Evolutionary conservation across 1,140 invertebrate genomes (phyloP).

Genomic region (Ceratina australensis): DNA sequence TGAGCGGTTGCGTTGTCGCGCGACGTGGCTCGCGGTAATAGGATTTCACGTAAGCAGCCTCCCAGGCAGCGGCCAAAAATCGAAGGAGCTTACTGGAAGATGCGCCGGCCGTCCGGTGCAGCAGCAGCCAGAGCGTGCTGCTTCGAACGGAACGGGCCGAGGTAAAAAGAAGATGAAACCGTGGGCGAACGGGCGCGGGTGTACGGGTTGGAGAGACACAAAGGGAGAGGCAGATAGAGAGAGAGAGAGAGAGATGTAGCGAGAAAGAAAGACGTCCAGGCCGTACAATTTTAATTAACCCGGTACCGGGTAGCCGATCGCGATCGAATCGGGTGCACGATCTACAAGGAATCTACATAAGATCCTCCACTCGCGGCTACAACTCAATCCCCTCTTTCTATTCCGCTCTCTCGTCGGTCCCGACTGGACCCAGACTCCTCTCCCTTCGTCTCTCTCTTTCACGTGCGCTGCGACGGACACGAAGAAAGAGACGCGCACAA

Average conservation of each 20-base stretch:
- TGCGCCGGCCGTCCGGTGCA: slow-evolving; percentile 42
- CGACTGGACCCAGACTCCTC: slow-evolving; percentile 33
- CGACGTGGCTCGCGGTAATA: slow-evolving; percentile 64
- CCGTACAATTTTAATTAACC: slow-evolving; percentile 80
- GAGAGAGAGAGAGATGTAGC: slow-evolving; percentile 2
- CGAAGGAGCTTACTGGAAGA: slow-evolving; percentile 69
- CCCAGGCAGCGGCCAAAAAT: slow-evolving; percentile 72
- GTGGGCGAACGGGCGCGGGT: slow-evolving; percentile 1
- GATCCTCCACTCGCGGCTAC: slow-evolving; percentile 80
- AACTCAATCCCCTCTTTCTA: slow-evolving; percentile 79
- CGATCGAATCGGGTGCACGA: slow-evolving; percentile 81
- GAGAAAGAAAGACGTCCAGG: slow-evolving; percentile 58
- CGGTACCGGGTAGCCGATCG: slow-evolving; percentile 78
- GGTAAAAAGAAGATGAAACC: slow-evolving; percentile 19
- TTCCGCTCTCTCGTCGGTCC: slow-evolving; percentile 62
- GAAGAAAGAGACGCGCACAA: slow-evolving; percentile 33
- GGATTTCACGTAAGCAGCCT: slow-evolving; percentile 72
- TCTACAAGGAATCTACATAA: slow-evolving; percentile 81
- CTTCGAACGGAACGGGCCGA: not conserved
- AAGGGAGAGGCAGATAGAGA: slow-evolving; percentile 7
- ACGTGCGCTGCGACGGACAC: slow-evolving; percentile 36
- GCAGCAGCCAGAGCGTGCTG: slow-evolving; percentile 6
- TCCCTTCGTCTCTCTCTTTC: not conserved
- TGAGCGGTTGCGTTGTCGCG: slow-evolving; percentile 45
- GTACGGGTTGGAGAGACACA: slow-evolving; percentile 12